Conservation (phyloP, 2,113 vertebrate species). For the Hoplias malabaricus region DNA sequence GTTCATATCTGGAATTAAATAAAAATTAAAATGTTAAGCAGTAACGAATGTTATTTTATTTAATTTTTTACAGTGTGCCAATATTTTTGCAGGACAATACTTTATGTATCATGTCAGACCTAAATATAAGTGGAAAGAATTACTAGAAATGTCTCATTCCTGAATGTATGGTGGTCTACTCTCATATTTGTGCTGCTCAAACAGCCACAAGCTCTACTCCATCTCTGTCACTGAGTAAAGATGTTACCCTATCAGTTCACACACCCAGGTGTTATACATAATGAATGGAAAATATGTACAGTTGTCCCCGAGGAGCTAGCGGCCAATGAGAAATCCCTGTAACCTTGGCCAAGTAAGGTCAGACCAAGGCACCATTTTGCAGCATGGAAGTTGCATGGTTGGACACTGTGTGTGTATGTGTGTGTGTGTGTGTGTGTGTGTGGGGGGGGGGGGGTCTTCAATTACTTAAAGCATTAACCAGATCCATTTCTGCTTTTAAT, state of each 20-base stretch:
- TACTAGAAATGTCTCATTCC: background rate
- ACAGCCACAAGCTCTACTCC: background rate
- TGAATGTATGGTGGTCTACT: background rate
- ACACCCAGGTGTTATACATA: background rate
- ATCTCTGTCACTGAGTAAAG: background rate
- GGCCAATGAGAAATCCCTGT: background rate
- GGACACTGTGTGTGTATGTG: background rate
- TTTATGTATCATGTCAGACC: too few relatives aligned
- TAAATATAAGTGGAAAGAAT: background rate
- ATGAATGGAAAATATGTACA: background rate
- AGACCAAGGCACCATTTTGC: background rate
- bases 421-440: background rate
- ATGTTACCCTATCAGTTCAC: background rate
- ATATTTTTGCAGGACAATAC: too few relatives aligned
- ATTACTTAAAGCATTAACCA: slow-evolving; percentile 37
- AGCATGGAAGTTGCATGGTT: background rate
- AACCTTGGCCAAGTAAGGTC: background rate
- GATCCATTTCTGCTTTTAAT: slow-evolving; percentile 29
- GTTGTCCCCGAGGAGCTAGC: background rate
- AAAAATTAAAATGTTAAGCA: too few relatives aligned
- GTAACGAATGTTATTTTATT: too few relatives aligned
- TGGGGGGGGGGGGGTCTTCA: too few relatives aligned
- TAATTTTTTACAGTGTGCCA: too few relatives aligned
- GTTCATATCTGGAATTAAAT: too few relatives aligned
- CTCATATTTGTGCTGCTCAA: background rate